phyloP scores from a whole-genome alignment of 2,888 invertebrate genomes.

The Plebejus argus region DNA sequence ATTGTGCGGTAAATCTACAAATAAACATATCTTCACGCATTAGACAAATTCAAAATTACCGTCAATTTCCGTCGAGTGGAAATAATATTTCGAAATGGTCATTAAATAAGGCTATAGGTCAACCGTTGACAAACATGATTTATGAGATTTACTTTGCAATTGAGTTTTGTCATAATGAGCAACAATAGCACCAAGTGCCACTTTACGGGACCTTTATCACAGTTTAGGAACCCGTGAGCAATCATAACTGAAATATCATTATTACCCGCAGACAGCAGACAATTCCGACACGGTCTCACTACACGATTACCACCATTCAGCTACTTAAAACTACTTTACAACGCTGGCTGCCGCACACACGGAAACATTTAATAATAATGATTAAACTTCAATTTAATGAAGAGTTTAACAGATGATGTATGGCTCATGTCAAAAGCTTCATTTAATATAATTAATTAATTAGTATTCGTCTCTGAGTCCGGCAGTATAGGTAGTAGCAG shows the following conservation, averaged over 20 bases:
- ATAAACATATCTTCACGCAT: constrained; percentile 60
- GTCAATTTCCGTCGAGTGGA: constrained; percentile 54
- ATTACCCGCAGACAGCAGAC: not conserved
- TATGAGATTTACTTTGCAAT: constrained; percentile 29
- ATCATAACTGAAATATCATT: constrained; percentile 4
- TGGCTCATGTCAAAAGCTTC: too few species aligned
- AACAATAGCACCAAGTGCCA: not conserved
- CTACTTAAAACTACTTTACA: too few species aligned
- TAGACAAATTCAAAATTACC: constrained; percentile 65
- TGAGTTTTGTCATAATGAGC: constrained; percentile 28
- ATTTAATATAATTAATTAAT: too few species aligned
- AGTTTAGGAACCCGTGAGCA: not conserved
- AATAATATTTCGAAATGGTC: constrained; percentile 56
- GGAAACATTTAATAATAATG: too few species aligned
- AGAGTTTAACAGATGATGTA: too few species aligned
- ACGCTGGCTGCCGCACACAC: too few species aligned
- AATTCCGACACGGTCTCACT: too few species aligned
- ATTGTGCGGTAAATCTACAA: constrained; percentile 49
- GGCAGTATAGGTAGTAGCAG: too few species aligned
- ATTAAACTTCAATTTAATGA: too few species aligned
- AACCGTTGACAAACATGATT: constrained; percentile 37
- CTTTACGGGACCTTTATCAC: constrained; percentile 1
- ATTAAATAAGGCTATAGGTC: constrained; percentile 36
- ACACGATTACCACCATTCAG: too few species aligned
- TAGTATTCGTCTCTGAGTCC: too few species aligned